A percentile compares a stretch with the other conserved stretches of the same genome.
Evolutionary conservation across 2,888 invertebrate genomes (phyloP).

Genomic region (Archaeoteleia sp.): DNA sequence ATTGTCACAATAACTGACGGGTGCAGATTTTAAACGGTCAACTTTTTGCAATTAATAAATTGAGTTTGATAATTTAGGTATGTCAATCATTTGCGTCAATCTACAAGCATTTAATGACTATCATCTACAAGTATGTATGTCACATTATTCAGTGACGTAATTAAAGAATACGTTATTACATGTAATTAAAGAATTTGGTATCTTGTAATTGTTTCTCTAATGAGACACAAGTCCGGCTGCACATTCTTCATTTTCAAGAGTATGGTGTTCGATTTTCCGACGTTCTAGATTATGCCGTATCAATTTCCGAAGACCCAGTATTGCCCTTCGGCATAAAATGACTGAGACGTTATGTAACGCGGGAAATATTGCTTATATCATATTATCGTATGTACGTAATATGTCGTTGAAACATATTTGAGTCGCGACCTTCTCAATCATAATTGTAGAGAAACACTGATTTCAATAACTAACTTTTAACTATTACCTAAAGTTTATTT

Average conservation of each 20-base stretch:
- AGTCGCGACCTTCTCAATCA: constrained; percentile 8
- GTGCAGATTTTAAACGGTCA: too few relatives aligned
- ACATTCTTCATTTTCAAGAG: background rate
- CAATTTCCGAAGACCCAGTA: constrained; percentile 25
- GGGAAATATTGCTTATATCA: constrained; percentile 10
- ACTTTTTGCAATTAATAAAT: too few relatives aligned
- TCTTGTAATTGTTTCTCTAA: too few relatives aligned
- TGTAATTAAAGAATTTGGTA: too few relatives aligned
- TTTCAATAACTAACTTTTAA: constrained; percentile 33
- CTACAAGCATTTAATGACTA: too few relatives aligned
- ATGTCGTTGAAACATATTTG: background rate
- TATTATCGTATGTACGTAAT: constrained; percentile 5
- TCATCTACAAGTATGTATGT: too few relatives aligned
- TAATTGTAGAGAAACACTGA: constrained; percentile 28
- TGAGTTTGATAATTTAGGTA: too few relatives aligned
- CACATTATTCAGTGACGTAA: too few relatives aligned
- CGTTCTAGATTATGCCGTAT: constrained; percentile 9
- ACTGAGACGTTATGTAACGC: constrained; percentile 19
- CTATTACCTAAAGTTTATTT: constrained; percentile 24
- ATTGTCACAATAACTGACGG: too few relatives aligned
- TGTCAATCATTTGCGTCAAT: too few relatives aligned
- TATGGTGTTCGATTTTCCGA: background rate
- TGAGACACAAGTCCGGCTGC: background rate
- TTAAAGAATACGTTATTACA: too few relatives aligned
- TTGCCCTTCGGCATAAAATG: constrained; percentile 14